Evolutionary conservation across 1,140 invertebrate genomes (phyloP).

Genomic region (Sitodiplosis mosellana): DNA sequence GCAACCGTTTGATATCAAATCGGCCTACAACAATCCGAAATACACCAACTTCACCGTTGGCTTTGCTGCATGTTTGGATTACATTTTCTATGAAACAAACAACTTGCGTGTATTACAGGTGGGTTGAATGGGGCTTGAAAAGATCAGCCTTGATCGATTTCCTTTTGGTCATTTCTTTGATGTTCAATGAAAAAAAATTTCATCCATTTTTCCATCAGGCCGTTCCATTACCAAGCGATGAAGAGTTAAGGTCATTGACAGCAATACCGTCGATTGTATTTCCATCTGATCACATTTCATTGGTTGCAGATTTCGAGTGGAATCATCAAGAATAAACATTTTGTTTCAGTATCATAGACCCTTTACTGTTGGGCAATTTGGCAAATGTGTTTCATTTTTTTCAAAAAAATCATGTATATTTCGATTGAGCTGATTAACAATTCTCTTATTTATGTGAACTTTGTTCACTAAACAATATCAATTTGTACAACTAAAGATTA

Average conservation of each 20-base stretch:
- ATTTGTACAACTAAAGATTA: no score
- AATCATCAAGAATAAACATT: constrained; percentile 1
- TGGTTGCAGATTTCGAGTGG: constrained; percentile 56
- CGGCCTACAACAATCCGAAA: constrained; percentile 52
- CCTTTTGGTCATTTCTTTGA: constrained; percentile 4
- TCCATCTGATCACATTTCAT: constrained; percentile 83
- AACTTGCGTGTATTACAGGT: constrained; percentile 40
- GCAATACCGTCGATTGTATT: constrained; percentile 72
- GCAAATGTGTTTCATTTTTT: no score
- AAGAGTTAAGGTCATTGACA: constrained; percentile 46
- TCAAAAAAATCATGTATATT: no score
- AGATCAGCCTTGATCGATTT: neutral
- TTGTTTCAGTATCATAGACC: no score
- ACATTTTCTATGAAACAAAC: constrained; percentile 67
- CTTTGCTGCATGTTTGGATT: constrained; percentile 80
- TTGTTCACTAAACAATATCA: no score
- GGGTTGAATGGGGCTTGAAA: no score
- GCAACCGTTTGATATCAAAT: constrained; percentile 42
- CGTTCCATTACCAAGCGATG: constrained; percentile 57
- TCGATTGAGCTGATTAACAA: no score
- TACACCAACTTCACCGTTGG: constrained; percentile 73
- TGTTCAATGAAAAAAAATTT: neutral
- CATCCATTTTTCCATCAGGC: constrained; percentile 31
- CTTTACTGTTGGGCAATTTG: no score
- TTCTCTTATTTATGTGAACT: no score